A percentile compares a stretch with the other conserved stretches of the same genome.
These are phyloP conservation scores for Peromyscus aztecus DNA, from an alignment of 2,797 vertebrate genomes.

Conservation along the genomic window DNA sequence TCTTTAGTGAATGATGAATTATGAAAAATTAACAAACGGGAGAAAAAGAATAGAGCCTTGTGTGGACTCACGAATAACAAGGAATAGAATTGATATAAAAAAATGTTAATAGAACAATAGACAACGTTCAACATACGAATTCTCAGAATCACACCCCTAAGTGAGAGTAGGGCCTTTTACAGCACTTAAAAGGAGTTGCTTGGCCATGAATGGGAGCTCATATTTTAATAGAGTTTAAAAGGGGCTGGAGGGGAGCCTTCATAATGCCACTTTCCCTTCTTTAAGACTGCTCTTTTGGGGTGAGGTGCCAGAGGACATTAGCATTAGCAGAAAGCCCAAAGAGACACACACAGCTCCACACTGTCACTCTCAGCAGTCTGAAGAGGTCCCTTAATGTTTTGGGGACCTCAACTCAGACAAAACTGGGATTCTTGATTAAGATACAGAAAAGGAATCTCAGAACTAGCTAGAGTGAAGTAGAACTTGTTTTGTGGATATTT, in stretches of 20 bases:
- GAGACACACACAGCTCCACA: background rate
- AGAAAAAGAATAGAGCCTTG: background rate
- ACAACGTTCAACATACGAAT: background rate
- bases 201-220: background rate
- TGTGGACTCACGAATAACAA: background rate
- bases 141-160: background rate
- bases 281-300: background rate
- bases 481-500: background rate
- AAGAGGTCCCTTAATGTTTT: background rate
- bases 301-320: background rate
- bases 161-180: background rate
- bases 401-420: background rate
- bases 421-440: background rate
- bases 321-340: background rate
- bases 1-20: background rate
- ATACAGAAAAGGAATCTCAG: background rate
- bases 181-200: background rate
- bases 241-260: background rate
- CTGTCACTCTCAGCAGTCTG: background rate
- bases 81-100: background rate
- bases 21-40: background rate
- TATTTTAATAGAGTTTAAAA: background rate
- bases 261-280: no score
- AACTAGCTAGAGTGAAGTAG: background rate
- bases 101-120: background rate